Percentiles rank a stretch among this genome's conserved stretches.
phyloP scores from a whole-genome alignment of 2,113 vertebrate genomes.

The Odocoileus virginianus region DNA sequence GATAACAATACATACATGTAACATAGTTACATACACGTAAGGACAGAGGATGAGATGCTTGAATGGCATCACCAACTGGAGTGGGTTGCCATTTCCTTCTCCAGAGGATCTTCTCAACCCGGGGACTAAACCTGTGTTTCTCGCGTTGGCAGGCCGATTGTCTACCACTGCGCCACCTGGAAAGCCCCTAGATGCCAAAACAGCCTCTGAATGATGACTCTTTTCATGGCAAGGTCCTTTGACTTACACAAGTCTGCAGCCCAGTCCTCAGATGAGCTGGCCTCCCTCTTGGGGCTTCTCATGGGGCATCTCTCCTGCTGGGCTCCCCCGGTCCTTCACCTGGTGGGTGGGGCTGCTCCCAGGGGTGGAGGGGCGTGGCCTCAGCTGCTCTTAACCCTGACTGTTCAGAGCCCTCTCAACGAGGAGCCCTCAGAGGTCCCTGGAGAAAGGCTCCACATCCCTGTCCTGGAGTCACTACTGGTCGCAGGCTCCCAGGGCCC shows the following conservation, averaged over 20 bases:
- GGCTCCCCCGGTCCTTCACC: background rate
- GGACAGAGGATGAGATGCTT: background rate
- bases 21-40: background rate
- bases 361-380: background rate
- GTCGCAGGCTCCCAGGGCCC: too few relatives aligned
- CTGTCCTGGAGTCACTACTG: background rate
- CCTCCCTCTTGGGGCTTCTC: background rate
- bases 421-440: background rate
- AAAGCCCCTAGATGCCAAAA: background rate
- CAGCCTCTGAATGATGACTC: background rate
- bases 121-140: fast-evolving
- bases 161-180: background rate
- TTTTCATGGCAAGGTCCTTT: background rate
- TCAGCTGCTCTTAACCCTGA: background rate
- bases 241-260: background rate
- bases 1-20: background rate
- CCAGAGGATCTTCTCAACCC: background rate
- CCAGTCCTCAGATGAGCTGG: background rate
- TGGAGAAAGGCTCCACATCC: background rate
- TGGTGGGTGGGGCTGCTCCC: background rate
- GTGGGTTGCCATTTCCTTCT: background rate
- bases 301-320: background rate
- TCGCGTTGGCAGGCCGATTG: fast-evolving
- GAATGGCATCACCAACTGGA: background rate
- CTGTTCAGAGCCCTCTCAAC: background rate